Conservation (phyloP, 2,113 vertebrate species). For the Galbula dea region DNA sequence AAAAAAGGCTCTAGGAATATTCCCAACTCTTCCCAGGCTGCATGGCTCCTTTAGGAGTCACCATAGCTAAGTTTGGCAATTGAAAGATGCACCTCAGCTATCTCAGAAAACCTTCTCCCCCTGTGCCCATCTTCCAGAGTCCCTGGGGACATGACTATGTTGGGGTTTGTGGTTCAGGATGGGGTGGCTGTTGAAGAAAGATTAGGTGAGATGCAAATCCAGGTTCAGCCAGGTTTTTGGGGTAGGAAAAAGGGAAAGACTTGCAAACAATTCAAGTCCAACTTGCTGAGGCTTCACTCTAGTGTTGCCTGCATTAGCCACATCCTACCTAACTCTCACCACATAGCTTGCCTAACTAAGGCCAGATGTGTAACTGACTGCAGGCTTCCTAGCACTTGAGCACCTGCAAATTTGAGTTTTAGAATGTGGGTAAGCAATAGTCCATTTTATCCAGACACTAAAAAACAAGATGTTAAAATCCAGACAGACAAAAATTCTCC, state of each 20-base stretch:
- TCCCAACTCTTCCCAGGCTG: no score
- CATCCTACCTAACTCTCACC: not conserved
- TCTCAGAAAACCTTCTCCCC: not conserved
- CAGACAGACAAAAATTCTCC: not conserved
- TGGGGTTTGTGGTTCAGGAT: not conserved
- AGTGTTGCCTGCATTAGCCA: not conserved
- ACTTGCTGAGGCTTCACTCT: not conserved
- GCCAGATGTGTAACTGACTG: not conserved
- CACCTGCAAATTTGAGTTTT: not conserved
- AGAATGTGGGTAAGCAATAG: not conserved
- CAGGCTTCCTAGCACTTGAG: not conserved
- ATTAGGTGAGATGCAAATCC: not conserved
- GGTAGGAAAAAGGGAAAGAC: not conserved
- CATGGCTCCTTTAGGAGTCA: fast-evolving
- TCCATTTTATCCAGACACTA: not conserved
- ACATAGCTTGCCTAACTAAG: not conserved
- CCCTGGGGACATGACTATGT: not conserved
- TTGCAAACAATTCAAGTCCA: not conserved
- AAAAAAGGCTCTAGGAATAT: not conserved
- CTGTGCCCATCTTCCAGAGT: not conserved
- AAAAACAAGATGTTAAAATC: not conserved
- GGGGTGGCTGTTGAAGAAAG: not conserved
- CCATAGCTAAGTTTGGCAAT: not conserved
- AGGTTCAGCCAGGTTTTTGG: not conserved
- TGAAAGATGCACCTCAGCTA: not conserved